Evolutionary conservation across 2,888 invertebrate species (phyloP), one percentile per base, ranked within the genome.

Genomic region (Hyles lineata): DNA sequence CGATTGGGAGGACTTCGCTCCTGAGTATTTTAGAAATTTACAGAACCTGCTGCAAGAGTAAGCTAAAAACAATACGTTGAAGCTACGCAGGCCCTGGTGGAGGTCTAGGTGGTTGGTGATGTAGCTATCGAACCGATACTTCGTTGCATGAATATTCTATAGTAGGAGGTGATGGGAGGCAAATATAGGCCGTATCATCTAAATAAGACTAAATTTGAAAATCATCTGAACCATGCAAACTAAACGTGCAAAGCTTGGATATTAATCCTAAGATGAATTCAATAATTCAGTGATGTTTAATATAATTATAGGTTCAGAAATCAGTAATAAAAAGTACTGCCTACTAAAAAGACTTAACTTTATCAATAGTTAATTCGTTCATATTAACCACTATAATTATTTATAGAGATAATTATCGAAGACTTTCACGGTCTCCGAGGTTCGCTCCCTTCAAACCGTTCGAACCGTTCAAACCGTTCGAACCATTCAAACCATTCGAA

Each of bases 21-120:
- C 90, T n/a, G 86, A 88, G 55, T 92, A 88, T 83, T 92, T 92
- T 84, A 85, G 79, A 74, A 92, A 92, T 79, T 86, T 90, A 77
- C 87, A 91, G 76, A 89, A 85, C 77, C 75, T 89, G 32, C 80
- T 93, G 55, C 87, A 89, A 87, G 90, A 93, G 93, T 94, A 93
- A 93, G 93, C 84, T 19, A 9, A 25, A 61, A 70, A 72, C 78
- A 74, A 75, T 80, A 75, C 70, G 74, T 74, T 77, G 78, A 78
- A 82, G 77, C 83, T 78, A 74, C 74, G 70, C 76, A 15, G 90
- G 90, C 90, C 90, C 76, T 85, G 92, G 92, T 92, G 91, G 78
- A 79, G 90, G 90, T 80, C 21, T 77, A 80, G 61, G 69, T 67
- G 67, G 19, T 15, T 73, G 80, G 83, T 79, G 79, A 76, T 58